Evolutionary conservation across 2,113 vertebrate genomes (phyloP), one percentile per base, ranked within the genome.

Genomic region (Dicentrarchus labrax): DNA sequence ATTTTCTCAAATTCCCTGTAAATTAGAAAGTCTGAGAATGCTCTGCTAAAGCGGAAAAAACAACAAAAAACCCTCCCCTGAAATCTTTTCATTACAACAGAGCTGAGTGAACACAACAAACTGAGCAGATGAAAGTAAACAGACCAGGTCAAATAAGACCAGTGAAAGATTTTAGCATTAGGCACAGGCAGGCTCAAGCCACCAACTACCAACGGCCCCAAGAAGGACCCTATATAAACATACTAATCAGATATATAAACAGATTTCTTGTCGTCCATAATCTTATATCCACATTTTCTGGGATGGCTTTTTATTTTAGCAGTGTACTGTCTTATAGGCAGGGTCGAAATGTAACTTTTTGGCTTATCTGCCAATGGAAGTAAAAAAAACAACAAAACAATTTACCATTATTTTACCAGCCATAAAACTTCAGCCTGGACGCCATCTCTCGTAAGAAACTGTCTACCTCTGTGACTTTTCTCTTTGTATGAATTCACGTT

Each of bases 1-100:
- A 93, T 96, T 97, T 96, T 92, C 95, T 94, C 93, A 96, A 96
- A 96, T 97, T 95, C 96, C 87, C 95, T 95, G 88, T 96, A 96
- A 96, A 97, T 97, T 95, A 95, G 92, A 94, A 96, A 95, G 93
- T 93, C 94, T 94, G 91, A 39, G 82, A 43, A 22, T 79, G 74
- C 80, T 87, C 86, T 91, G 77, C 72, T 70, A 74, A 84, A 78
- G 89, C 71, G 79, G 66, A 86, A 85, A 84, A 17, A 71, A 36
- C 19, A 22, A 21, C 53, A 16, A 82, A 83, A 84, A 73, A 76
- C 19, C 22, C 47, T 51, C 45, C 68, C 61, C 60, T 69, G 68
- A 89, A 86, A 83, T 83, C 74, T 84, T 92, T 87, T 91, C 84
- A 93, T 92, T 92, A 91, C 71, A 60, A 43, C 69, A 65, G 53